Base-by-base conservation (phyloP, 2,888 invertebrate genomes). In the Troides aeacus region DNA sequence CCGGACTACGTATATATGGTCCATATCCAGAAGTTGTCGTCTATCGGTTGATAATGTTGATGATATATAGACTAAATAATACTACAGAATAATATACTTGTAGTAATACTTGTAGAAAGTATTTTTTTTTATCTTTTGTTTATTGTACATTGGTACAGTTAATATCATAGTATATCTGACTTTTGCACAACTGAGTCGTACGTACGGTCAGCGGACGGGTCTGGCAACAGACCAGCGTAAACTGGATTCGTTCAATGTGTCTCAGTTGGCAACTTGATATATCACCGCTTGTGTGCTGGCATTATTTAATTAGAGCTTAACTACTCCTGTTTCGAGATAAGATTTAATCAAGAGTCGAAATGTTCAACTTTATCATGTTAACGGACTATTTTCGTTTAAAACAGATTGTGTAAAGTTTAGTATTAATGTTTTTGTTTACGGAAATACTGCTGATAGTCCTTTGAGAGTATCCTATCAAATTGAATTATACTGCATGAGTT, bases 211-310 rank as follows among this genome's bases (percentile, higher is more conserved):
- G 24, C 23, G n/a, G 23, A 64, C 57, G 3, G 21, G 64, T 64
- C 36, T 56, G 15, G 36, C 36, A 36, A 57, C n/a, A 2, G 36
- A 39, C 36, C 21, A 57, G 21, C 30, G 21, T 57, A 39, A 21
- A 53, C 17, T 30, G 17, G 50, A 63, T 56, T 63, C 50, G 64
- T 64, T 57, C n/a, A 39, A 57, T 64, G 64, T 64, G 57, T 57
- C 57, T 64, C 57, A n/a, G 18, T 57, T 57, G 64, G 57, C 56
- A 64, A 64, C 64, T 64, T 64, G 64, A 64, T 63, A 63, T 53
- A 63, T 63, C 53, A 50, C 63, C 53, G 63, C 53, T 30, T 21
- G 24, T 42, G 42, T 62, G 62, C 59, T n/a, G 46, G 46, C 53
- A 63, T 63, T 63, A 63, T 63, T 63, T 53, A 63, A 53, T 63